phyloP scores from a whole-genome alignment of 2,113 vertebrate genomes.

The Heptranchias perlo region DNA sequence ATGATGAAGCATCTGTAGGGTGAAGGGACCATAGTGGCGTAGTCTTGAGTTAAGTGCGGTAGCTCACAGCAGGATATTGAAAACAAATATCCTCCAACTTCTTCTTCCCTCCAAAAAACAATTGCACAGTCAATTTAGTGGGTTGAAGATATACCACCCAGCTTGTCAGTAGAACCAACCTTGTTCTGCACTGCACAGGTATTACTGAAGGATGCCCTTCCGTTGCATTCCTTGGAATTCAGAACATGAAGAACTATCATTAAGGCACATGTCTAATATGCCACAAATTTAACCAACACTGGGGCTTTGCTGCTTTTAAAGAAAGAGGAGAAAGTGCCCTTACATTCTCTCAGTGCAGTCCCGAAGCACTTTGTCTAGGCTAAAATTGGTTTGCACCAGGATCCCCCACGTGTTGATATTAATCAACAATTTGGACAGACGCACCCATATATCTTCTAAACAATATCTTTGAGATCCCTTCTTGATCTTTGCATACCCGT shows the following conservation, averaged over 20 bases:
- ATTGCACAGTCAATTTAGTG: background rate
- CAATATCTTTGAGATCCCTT: background rate
- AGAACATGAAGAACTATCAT: background rate
- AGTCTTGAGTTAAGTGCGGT: no score
- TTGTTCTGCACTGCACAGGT: background rate
- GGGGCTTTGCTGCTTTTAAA: background rate
- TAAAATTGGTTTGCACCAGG: background rate
- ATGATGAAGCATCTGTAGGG: no score
- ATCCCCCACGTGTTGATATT: background rate
- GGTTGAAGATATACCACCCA: background rate
- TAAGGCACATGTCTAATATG: background rate
- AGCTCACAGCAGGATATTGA: background rate
- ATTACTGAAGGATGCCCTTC: no score
- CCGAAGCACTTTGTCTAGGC: background rate
- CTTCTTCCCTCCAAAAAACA: background rate
- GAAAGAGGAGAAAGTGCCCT: background rate
- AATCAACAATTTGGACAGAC: background rate
- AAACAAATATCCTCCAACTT: background rate
- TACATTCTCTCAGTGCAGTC: no score
- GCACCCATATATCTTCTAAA: background rate
- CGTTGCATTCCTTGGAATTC: background rate
- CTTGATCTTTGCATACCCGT: background rate
- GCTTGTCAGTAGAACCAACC: background rate
- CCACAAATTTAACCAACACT: background rate
- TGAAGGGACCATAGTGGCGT: no score